phyloP scores from a whole-genome alignment of 2,888 invertebrate genomes.

The Synergus japonicus region DNA sequence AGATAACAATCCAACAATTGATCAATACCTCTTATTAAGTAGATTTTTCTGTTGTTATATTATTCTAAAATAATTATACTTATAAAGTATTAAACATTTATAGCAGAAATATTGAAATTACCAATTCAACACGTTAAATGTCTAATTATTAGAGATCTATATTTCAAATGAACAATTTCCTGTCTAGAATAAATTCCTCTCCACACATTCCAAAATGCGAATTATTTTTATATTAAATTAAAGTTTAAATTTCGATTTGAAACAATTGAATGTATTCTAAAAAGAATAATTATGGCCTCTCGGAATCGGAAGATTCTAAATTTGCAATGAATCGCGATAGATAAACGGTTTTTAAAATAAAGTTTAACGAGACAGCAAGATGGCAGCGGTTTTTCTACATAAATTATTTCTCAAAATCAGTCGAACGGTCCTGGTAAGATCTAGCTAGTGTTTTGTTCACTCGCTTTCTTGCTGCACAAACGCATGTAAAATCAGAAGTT shows the following conservation, averaged over 20 bases:
- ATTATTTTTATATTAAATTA: background rate
- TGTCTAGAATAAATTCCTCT: background rate
- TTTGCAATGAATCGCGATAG: background rate
- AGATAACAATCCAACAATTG: background rate
- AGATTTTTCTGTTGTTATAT: too few species aligned
- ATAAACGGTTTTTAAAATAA: slow-evolving; percentile 7
- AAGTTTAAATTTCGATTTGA: background rate
- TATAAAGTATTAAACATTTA: too few species aligned
- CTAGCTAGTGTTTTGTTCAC: slow-evolving; percentile 61
- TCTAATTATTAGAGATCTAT: background rate
- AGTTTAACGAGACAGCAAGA: slow-evolving; percentile 79
- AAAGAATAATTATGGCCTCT: background rate
- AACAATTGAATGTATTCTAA: background rate
- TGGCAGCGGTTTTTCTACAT: slow-evolving; percentile 78
- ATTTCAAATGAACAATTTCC: background rate
- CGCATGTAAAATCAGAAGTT: slow-evolving; percentile 43
- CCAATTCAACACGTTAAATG: background rate
- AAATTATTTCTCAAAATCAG: slow-evolving; percentile 46
- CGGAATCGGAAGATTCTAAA: background rate
- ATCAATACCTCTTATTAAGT: too few species aligned
- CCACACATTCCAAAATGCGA: background rate
- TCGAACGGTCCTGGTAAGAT: slow-evolving; percentile 64
- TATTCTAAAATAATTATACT: too few species aligned
- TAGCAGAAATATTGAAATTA: too few species aligned
- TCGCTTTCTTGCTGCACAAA: slow-evolving; percentile 72